Evolutionary conservation across 2,888 invertebrate species (phyloP), one percentile per base, ranked within the genome.

Genomic region (Coleophora flavipennella): DNA sequence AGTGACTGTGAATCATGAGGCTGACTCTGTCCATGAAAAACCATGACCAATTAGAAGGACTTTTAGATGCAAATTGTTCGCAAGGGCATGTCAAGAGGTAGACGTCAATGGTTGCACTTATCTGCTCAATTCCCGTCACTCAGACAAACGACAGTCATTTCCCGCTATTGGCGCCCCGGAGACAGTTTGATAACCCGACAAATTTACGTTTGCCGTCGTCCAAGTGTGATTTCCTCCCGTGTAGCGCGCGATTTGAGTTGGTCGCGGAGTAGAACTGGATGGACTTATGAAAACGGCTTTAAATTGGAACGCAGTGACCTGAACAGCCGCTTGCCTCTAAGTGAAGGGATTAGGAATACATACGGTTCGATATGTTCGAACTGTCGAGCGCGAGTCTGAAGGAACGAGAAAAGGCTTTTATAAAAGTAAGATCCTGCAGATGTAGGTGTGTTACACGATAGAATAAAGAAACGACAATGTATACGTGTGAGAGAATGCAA

Each of bases 261-360:
- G 13, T 14, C 12, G 33, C 8, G 9, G 33, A 28, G 29, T 27
- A 36, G 28, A n/a, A 36, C 27, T 29, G 28, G 38, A 35, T 39
- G 39, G 55, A 52, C n/a, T 62, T 59, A 62, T 67, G 59, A 55
- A 62, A 59, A 60, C 56, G 51, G 55, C 54, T 62, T 67, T 58
- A 64, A 68, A 72, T 70, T 69, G 61, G 64, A 62, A 64, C 51
- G 64, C 69, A 63, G 55, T 64, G 67, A 72, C 57, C 68, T 62
- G 63, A 38, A 31, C 40, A 41, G 27, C 36, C 35, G 36, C n/a
- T n/a, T n/a, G 20, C 20, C 6, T 6, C 20, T 6, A 20, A 20
- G 20, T 20, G 20, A 20, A 20, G 20, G 20, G 20, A 20, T 20
- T 20, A 20, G 20, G 20, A 6, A 4, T 20, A 20, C 20, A 6